Percentiles rank a stretch among this genome's conserved stretches.
Conservation (phyloP, 2,113 vertebrate species). For the Seriola dumerili region DNA sequence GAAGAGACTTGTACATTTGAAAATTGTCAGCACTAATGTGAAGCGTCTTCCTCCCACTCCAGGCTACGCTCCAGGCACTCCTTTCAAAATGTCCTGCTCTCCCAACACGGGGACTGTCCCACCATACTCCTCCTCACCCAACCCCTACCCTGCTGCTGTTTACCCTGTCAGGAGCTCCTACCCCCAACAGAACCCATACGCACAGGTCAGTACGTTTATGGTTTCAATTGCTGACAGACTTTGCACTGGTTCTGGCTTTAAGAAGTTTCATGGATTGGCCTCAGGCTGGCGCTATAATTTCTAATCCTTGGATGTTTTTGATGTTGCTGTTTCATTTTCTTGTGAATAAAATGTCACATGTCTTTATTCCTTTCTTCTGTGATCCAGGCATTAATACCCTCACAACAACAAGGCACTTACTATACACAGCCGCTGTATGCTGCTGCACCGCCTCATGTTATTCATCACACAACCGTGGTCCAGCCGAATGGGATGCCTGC, state of each 20-base stretch:
- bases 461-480: conserved; percentile 99
- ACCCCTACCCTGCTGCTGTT: conserved; percentile 92
- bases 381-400: conserved; percentile 73
- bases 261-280: too few species aligned
- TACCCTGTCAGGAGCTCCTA: conserved; percentile 98
- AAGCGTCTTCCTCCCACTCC: conserved; percentile 7
- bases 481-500: conserved; percentile 99
- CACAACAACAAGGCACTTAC: conserved; percentile 94
- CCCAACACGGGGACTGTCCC: conserved; percentile 94
- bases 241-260: too few species aligned
- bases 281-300: too few species aligned
- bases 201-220: conserved; percentile 87
- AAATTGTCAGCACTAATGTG: conserved; percentile 7
- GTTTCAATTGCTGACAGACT: neutral
- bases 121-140: conserved; percentile 94
- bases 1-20: neutral
- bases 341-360: neutral
- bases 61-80: conserved; percentile 95
- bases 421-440: conserved; percentile 98
- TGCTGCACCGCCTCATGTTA: conserved; percentile 97
- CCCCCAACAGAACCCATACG: conserved; percentile 96
- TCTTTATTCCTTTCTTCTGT: neutral
- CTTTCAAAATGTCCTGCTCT: conserved; percentile 98
- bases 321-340: neutral
- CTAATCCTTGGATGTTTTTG: neutral